A percentile compares a stretch with the other conserved stretches of the same genome.
phyloP scores from a whole-genome alignment of 2,888 invertebrate genomes.

The Anoncus sp. region DNA sequence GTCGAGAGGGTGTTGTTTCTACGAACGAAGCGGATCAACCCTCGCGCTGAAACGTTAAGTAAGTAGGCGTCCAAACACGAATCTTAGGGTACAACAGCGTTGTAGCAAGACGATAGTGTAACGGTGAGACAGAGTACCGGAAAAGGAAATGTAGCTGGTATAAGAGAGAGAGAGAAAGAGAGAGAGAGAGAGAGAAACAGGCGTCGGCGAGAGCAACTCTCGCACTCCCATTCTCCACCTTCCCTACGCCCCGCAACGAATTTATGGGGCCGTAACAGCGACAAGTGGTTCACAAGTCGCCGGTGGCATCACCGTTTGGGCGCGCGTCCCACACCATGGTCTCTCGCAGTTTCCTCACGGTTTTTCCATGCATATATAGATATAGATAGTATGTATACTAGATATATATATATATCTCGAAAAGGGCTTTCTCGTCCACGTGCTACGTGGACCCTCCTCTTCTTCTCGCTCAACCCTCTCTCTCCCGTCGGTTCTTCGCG shows the following conservation, averaged over 20 bases:
- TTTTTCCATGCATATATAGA: slow-evolving; percentile 33
- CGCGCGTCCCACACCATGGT: slow-evolving; percentile 80
- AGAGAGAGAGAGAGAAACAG: slow-evolving; percentile 64
- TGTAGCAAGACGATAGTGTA: slow-evolving; percentile 56
- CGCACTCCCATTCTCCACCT: slow-evolving; percentile 24
- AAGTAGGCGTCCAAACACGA: slow-evolving; percentile 75
- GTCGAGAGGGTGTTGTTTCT: slow-evolving; percentile 22
- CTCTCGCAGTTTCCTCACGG: slow-evolving; percentile 33
- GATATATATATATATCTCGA: neutral
- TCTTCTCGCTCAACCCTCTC: slow-evolving; percentile 60
- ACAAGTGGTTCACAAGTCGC: slow-evolving; percentile 87
- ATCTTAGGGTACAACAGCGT: slow-evolving; percentile 69
- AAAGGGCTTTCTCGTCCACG: slow-evolving; percentile 76
- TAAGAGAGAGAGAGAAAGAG: slow-evolving; percentile 49
- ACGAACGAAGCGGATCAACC: slow-evolving; percentile 23
- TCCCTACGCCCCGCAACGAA: slow-evolving; percentile 73
- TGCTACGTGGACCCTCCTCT: slow-evolving; percentile 43
- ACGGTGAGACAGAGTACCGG: slow-evolving; percentile 53
- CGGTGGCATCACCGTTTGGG: slow-evolving; percentile 86
- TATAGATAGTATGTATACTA: too few species aligned
- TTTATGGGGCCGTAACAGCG: slow-evolving; percentile 87
- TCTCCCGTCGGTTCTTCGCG: slow-evolving; percentile 40
- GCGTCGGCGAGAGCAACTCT: slow-evolving; percentile 68
- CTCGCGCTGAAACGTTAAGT: slow-evolving; percentile 69
- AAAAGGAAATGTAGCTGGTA: slow-evolving; percentile 51